Evolutionary conservation across 2,797 vertebrate species (phyloP).

Genomic region (Channallabes apus): DNA sequence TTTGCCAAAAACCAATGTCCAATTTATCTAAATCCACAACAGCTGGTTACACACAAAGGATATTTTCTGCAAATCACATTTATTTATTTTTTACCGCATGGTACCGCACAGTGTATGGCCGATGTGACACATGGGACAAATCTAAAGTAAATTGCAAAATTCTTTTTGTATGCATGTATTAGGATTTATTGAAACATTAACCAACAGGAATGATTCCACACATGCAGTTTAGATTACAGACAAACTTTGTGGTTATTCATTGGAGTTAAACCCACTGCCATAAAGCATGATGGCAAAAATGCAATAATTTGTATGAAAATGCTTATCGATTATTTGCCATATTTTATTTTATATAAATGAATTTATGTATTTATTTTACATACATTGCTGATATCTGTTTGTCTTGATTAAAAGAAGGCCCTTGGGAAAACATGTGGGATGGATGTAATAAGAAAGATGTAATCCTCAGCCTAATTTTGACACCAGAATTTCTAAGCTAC

Average conservation of each 20-base stretch:
- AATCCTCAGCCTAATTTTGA: no score
- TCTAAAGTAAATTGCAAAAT: slow-evolving; percentile 34
- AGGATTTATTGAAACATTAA: not conserved
- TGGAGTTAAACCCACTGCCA: not conserved
- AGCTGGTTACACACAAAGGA: slow-evolving; percentile 66
- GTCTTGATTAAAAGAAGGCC: not conserved
- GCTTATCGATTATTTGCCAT: not conserved
- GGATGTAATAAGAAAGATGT: no score
- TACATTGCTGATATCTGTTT: not conserved
- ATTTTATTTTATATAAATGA: not conserved
- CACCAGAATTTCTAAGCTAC: no score
- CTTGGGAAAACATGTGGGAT: no score
- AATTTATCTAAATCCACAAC: slow-evolving; percentile 67
- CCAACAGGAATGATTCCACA: slow-evolving; percentile 4
- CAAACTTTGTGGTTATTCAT: not conserved
- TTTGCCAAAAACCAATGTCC: slow-evolving; percentile 65
- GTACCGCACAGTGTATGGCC: slow-evolving; percentile 48
- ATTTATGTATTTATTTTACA: not conserved
- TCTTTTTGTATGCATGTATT: not conserved
- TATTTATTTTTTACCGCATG: slow-evolving; percentile 60
- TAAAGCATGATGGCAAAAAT: not conserved
- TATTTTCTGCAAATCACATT: slow-evolving; percentile 64
- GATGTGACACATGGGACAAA: slow-evolving; percentile 30
- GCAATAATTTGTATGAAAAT: not conserved
- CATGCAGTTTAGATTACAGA: not conserved